Conservation (phyloP, 1,140 invertebrate genomes). For the Lethrus apterus region DNA sequence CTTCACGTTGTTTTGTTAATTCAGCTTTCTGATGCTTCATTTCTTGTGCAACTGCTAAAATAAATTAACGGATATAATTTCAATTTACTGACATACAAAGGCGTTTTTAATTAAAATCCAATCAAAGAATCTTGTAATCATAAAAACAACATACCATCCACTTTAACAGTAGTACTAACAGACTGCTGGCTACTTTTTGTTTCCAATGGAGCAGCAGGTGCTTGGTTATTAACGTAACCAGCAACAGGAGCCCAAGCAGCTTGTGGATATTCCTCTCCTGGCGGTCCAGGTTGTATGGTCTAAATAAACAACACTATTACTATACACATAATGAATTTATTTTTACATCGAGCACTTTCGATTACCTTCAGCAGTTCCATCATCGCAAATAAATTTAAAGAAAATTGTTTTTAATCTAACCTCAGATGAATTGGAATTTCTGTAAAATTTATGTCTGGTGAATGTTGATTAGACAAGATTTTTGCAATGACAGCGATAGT, state of each 20-base stretch:
- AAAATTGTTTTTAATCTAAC: constrained; percentile 8
- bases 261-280: constrained; percentile 23
- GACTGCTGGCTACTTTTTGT: constrained; percentile 8
- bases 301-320: constrained; percentile 9
- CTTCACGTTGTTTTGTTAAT: constrained; percentile 66
- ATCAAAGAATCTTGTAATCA: background rate
- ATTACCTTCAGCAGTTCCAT: constrained; percentile 13
- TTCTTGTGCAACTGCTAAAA: constrained; percentile 66
- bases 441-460: constrained; percentile 14
- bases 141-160: background rate
- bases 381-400: constrained; percentile 14
- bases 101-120: too few species aligned
- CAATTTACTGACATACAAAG: constrained; percentile 16
- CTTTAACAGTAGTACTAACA: background rate
- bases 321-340: background rate
- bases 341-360: background rate
- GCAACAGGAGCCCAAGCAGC: constrained; percentile 22
- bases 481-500: background rate
- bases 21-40: constrained; percentile 71
- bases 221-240: constrained; percentile 10
- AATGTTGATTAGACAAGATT: background rate
- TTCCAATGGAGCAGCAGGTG: background rate
- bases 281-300: constrained; percentile 19
- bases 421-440: constrained; percentile 10
- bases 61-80: too few species aligned